Base-by-base conservation (phyloP, 2,113 vertebrate species). In the Pterocles orientalis region DNA sequence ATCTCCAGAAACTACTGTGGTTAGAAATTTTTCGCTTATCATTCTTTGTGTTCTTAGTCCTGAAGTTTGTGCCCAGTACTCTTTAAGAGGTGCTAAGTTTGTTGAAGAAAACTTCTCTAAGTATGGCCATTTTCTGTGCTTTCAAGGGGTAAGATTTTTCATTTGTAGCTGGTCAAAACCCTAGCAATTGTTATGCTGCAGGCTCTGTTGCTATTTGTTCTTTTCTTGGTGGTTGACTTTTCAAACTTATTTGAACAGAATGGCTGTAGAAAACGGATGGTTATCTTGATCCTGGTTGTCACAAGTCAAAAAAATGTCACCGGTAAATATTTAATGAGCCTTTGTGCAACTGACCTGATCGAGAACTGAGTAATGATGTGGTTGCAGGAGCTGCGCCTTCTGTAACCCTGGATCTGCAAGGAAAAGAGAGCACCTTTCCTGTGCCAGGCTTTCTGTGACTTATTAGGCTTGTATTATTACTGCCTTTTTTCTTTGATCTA, bases 271-370 rank as follows among this genome's bases (percentile, higher is more conserved):
- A 93, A 69, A 83, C 1, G 28, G 92, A 72, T 94, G 87, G 82
- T 94, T 96, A 91, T 95, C 93, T 95, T 91, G 93, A 94, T 93
- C 95, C 81, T 85, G 53, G 73, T 94, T 76, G 90, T 85, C 88
- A 82, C 80, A 83, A 94, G 91, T 91, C 84, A 85, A 73, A 64
- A 91, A 94, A 95, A 92, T 82, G 79, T 96, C 87, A 93, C 18
- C 54, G 86, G 96, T 95, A 96, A 96, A 97, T 96, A 85, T 97
- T 97, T 95, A 95, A 95, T 95, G 92, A 95, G 81, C 62, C 87
- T 94, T 94, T 95, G 90, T 96, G 95, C 87, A 95, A 66, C 75
- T 65, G 90, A 95, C 82, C 91, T 17, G 66, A 80, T 88, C 7
- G 0, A 85, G 82, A 82, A 76, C 70, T 58, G 58, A 72, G 66